Percentiles rank a stretch among this genome's conserved stretches.
phyloP scores from a whole-genome alignment of 2,888 invertebrate species.

The Campopleginae sp. region DNA sequence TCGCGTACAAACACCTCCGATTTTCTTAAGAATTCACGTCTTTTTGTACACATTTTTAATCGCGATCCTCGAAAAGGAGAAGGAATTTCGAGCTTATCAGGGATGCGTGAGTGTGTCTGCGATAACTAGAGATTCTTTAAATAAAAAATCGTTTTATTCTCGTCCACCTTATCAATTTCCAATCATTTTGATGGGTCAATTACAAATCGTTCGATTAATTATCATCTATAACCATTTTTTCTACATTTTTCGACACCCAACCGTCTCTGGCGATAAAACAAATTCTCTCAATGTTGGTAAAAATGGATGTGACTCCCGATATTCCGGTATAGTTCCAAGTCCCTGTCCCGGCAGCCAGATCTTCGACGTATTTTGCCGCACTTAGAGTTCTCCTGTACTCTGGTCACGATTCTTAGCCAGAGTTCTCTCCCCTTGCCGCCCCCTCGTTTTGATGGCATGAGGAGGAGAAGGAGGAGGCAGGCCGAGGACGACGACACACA shows the following conservation, averaged over 20 bases:
- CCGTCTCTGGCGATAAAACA: not conserved
- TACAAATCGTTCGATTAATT: not conserved
- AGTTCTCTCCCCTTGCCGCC: constrained; percentile 27
- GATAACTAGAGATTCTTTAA: not conserved
- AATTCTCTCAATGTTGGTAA: constrained; percentile 35
- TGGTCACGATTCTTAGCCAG: constrained; percentile 68
- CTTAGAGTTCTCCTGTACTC: constrained; percentile 65
- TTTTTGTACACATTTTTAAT: constrained; percentile 49
- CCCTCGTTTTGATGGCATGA: constrained; percentile 34
- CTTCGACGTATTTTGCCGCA: constrained; percentile 49
- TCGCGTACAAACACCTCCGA: not conserved
- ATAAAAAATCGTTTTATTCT: not conserved
- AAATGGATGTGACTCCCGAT: constrained; percentile 53
- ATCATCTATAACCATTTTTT: not conserved
- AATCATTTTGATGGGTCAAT: not conserved
- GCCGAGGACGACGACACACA: constrained; percentile 43
- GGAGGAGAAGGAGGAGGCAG: constrained; percentile 42
- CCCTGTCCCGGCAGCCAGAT: constrained; percentile 66
- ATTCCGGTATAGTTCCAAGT: constrained; percentile 66
- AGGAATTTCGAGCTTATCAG: not conserved
- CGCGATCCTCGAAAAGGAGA: constrained; percentile 2
- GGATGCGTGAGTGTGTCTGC: not conserved
- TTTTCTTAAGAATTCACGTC: constrained; percentile 45
- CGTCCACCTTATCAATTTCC: not conserved
- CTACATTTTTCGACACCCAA: constrained; percentile 22